Evolutionary conservation across 2,888 invertebrate genomes (phyloP), one percentile per base, ranked within the genome.

Genomic region (Pseudanteris insignis): DNA sequence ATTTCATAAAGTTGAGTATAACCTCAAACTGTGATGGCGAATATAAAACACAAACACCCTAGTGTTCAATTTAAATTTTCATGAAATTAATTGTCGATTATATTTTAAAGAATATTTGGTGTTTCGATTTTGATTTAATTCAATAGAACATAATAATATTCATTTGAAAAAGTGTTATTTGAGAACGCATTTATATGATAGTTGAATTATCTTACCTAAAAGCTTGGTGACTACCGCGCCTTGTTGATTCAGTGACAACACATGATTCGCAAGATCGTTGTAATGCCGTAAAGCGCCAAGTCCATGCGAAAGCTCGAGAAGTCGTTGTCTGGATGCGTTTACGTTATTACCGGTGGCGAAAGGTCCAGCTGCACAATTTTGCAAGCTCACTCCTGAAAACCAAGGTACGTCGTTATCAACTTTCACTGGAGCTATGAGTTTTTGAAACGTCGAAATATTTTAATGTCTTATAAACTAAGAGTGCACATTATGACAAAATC

Each of bases 221-320:
- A 94, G 85, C 83, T 94, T 94, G 68, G 92, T 92, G 72, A 91
- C 79, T 69, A 84, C 94, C 74, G 93, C 93, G 72, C 93, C 93
- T 83, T 94, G 93, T 83, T 94, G 93, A 72, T 84, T 84, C 46
- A 80, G 66, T 58, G 91, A 90, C 48, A 94, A 85, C 84, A 94
- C 91, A 76, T 94, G 94, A 74, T 92, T 91, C 2, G 94, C 93
- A 74, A 94, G 86, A 81, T 94, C 94, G 77, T 78, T 80, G 70
- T 94, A 94, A 74, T 94, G 94, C 67, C 94, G 84, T 67, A 93
- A 83, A 43, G 79, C 79, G 4, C 67, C 92, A 86, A 82, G 89
- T 85, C 81, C 92, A 84, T 84, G 83, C 29, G 92, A 91, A 67
- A 93, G 81, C 78, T 93, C 93, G 71, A 93, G 81, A 3, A 93